Base-by-base conservation (phyloP, 2,113 vertebrate species). In the Catharus fuscescens region DNA sequence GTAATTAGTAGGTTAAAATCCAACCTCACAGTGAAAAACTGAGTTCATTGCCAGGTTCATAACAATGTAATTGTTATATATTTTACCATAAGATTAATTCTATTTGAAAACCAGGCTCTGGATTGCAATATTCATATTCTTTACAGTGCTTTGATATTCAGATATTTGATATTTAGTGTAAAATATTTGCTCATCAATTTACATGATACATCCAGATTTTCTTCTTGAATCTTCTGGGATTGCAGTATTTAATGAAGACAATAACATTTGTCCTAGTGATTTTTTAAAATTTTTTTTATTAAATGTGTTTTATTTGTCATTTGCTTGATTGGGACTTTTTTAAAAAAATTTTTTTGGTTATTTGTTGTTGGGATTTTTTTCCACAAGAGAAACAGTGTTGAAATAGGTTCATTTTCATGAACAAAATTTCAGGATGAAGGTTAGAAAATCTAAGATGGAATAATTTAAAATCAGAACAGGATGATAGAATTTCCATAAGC, bases 311-410 rank as follows among this genome's bases (percentile, higher is more conserved):
- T 40, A 3, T 31, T 71, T 59, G 10, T 34, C 3, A 45, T 32
- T 64, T 17, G 0, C 50, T 36, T 44, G 4, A 59, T 18, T 26
- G 14, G 3, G 2, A 2, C 9, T 36, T n/a, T 20, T 8, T 2
- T 4, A 5, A 7, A 38, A 38, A 38, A 38, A 38, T 38, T 38
- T 47, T 60, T 38, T 47, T 60, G 1, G 0, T 28, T 16, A 1
- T 5, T 60, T 26, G 2, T 29, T 26, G 8, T 16, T 32, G 7
- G 32, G 17, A 0, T 5, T 34, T 56, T 42, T 20, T 0, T 17
- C 9, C 4, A 17, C 26, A 45, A 26, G 5, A 78, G 4, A 56
- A 67, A 60, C 34, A 47, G 2, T 60, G 12, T 5, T 82, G 28
- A 45, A 83, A 77, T 14, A 61, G 1, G 8, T 45, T 1, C 1